Percentiles rank a stretch among this genome's conserved stretches.
phyloP scores from a whole-genome alignment of 1,140 invertebrate species.

The Manduca sexta region DNA sequence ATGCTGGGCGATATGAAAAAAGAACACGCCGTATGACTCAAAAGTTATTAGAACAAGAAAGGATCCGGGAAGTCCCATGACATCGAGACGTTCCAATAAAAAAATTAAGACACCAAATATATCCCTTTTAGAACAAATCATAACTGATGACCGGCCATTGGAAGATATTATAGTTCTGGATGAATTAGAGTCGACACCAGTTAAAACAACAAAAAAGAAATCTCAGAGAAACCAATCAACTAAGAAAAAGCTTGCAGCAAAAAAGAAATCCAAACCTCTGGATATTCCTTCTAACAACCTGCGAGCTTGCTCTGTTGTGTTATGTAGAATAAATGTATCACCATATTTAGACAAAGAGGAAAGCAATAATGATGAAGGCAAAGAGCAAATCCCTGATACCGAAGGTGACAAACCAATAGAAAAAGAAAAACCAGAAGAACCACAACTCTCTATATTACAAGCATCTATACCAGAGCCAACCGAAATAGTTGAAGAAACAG shows the following conservation, averaged over 20 bases:
- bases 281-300: conserved; percentile 10
- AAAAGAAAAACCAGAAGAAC: no score
- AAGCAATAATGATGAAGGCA: no score
- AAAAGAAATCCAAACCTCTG: conserved; percentile 12
- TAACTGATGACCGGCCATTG: conserved; percentile 54
- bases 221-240: no score
- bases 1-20: conserved; percentile 20
- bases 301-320: conserved; percentile 51
- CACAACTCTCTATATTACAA: no score
- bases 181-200: conserved; percentile 39
- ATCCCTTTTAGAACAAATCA: conserved; percentile 61
- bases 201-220: conserved; percentile 26
- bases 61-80: conserved; percentile 26
- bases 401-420: no score
- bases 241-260: conserved; percentile 28
- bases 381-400: no score
- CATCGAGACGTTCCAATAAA: conserved; percentile 24
- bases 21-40: conserved; percentile 20
- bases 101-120: conserved; percentile 50
- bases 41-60: conserved; percentile 22
- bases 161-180: conserved; percentile 63
- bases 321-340: conserved; percentile 36
- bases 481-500: conserved; percentile 18
- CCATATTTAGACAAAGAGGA: conserved; percentile 27
- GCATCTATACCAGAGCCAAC: no score